phyloP scores from a whole-genome alignment of 2,797 vertebrate species.

The Paratrypauchen microcephalus region DNA sequence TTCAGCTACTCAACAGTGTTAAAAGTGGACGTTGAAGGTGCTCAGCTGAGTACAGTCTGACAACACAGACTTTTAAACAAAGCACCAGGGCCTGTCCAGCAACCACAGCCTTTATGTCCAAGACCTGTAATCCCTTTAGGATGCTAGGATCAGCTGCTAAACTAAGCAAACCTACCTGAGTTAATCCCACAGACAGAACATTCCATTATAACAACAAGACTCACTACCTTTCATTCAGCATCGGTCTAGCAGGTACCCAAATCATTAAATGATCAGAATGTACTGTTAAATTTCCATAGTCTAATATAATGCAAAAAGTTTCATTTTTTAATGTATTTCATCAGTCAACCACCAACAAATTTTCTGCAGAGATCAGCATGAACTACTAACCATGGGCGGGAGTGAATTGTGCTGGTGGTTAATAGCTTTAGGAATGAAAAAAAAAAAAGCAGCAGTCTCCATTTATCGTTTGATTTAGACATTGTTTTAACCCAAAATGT shows the following conservation, averaged over 20 bases:
- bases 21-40: constrained; percentile 17
- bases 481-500: no score
- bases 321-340: no score
- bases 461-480: no score
- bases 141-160: constrained; percentile 55
- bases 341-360: no score
- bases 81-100: constrained; percentile 9
- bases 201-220: constrained; percentile 26
- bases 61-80: constrained; percentile 26
- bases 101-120: constrained; percentile 27
- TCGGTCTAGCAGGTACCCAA: not conserved
- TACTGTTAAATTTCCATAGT: no score
- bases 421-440: no score
- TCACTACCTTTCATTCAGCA: constrained; percentile 14
- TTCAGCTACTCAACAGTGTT: constrained; percentile 26
- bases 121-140: constrained; percentile 57
- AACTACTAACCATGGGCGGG: no score
- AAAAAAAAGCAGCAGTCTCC: no score
- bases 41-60: constrained; percentile 18
- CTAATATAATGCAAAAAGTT: no score
- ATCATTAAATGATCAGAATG: not conserved
- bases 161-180: constrained; percentile 48
- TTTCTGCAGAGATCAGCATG: no score
- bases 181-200: constrained; percentile 50
- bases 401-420: no score